Base-by-base conservation (phyloP, 2,113 vertebrate genomes). In the Otis tarda region DNA sequence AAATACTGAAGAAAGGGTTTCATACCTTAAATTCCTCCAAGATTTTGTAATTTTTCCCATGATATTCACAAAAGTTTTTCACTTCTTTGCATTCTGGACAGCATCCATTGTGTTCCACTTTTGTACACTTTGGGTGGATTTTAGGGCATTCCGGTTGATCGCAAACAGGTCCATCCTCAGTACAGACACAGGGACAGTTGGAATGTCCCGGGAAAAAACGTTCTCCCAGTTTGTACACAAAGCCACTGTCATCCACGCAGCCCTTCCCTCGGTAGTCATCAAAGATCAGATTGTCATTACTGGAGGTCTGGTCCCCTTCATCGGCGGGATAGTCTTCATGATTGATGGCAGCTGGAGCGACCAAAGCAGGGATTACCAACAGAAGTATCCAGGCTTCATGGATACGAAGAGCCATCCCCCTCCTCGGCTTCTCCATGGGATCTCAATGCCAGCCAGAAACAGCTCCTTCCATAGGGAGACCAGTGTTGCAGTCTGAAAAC, bases 1-100 rank as follows among this genome's bases (percentile, higher is more conserved):
- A 65, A 94, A 73, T 59, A 91, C 45, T 76, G 83, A 78, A 73
- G 73, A 95, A 94, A 83, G 41, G 49, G 52, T 64, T 71, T 81
- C 99, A 97, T 99, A 99, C 99, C 99, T 99, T 99, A 97, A 99
- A 99, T 97, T 99, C 99, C 94, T 99, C 99, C 98, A 99, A 98
- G 96, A 99, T 99, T 98, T 99, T 99, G 96, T 99, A 99, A 77
- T 98, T 99, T 98, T 99, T 99, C 94, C 98, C 99, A 93, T 99
- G 98, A 97, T 99, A 99, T 98, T 99, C 99, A 98, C 99, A 99
- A 98, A 99, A 99, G 98, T 99, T 99, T 98, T 98, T 99, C 95
- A 99, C 99, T 98, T 99, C 99, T 97, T 99, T 99, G 98, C 99
- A 99, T 95, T 99, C 99, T 14, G 99, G 99, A 95, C 99, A 99